Conservation (phyloP, 2,113 vertebrate genomes). For the Pipra filicauda region DNA sequence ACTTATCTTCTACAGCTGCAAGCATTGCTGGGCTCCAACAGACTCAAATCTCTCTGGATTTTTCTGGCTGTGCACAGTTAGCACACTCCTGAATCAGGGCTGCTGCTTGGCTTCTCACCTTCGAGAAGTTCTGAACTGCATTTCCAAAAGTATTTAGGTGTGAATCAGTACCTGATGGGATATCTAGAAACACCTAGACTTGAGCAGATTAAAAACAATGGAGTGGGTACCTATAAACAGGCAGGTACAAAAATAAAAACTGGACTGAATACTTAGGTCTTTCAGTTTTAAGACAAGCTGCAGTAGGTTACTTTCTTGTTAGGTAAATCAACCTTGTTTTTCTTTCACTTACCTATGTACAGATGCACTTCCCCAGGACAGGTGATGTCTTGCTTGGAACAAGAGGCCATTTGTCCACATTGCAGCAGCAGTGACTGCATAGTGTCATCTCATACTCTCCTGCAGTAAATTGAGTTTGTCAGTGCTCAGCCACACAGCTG, state of each 20-base stretch:
- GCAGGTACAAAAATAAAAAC: background rate
- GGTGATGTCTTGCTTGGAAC: slow-evolving; percentile 33
- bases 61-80: background rate
- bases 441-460: slow-evolving; percentile 36
- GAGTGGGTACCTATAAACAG: background rate
- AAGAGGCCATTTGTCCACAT: slow-evolving; percentile 45
- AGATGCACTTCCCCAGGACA: slow-evolving; percentile 5
- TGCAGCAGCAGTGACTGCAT: slow-evolving; percentile 8
- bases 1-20: background rate
- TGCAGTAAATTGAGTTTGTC: slow-evolving; percentile 80
- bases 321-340: background rate
- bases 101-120: background rate
- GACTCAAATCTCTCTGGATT: background rate
- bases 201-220: background rate
- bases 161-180: background rate
- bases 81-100: background rate
- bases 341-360: background rate
- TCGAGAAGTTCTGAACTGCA: background rate
- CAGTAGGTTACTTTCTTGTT: background rate
- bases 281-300: background rate
- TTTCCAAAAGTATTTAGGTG: background rate
- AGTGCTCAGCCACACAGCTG: slow-evolving; percentile 74
- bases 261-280: background rate
- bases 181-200: background rate
- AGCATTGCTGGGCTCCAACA: background rate